Percentiles rank a stretch among this genome's conserved stretches.
Conservation (phyloP, 2,113 vertebrate genomes). For the Psophia crepitans region DNA sequence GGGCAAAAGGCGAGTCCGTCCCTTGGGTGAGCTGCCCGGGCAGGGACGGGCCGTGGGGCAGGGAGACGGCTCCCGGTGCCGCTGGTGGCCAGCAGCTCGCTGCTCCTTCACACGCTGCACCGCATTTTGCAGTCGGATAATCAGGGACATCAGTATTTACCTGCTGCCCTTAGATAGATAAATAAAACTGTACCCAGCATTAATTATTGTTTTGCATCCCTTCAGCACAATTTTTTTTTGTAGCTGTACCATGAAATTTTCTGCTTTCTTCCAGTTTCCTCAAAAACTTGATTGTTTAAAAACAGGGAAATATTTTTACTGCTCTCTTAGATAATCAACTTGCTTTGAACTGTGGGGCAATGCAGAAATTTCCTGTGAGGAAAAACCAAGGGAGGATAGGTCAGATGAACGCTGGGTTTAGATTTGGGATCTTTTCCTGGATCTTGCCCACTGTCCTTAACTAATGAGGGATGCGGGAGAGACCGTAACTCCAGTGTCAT, state of each 20-base stretch:
- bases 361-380: not conserved
- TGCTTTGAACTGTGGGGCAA: not conserved
- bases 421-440: not conserved
- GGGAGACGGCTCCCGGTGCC: rapidly evolving
- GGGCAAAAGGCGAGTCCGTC: not conserved
- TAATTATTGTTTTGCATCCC: not conserved
- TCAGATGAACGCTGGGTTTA: not conserved
- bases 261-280: not conserved
- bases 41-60: not conserved
- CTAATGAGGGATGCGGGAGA: not conserved
- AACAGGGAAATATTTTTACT: not conserved
- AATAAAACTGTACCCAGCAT: not conserved
- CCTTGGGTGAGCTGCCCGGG: not conserved
- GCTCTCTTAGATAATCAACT: not conserved
- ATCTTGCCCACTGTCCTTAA: not conserved
- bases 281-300: not conserved
- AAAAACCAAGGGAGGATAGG: not conserved
- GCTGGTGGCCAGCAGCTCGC: not conserved
- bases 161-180: not conserved
- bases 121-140: not conserved
- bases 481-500: not conserved
- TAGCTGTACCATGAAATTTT: not conserved
- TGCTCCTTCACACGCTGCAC: not conserved
- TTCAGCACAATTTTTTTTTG: not conserved
- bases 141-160: not conserved